Base-by-base conservation (phyloP, 1,140 invertebrate genomes). In the Drosophila kepulauana region DNA sequence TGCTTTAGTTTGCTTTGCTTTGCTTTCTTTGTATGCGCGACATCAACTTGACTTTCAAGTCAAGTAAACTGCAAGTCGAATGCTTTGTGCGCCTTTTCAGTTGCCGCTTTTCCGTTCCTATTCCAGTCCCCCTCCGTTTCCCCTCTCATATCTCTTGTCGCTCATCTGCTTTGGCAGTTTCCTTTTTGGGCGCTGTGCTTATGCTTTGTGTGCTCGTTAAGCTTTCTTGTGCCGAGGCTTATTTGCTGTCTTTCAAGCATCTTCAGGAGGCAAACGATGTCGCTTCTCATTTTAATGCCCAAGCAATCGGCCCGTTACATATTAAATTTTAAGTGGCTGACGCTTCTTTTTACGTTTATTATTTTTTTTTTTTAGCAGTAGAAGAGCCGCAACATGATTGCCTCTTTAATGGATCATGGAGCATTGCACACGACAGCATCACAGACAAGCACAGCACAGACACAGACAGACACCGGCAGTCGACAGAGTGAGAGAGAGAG, bases 261-360 rank as follows among this genome's bases (percentile, higher is more conserved):
- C 28, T 38, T 61, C 16, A 20, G 20, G 4, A 15, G 46, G 8
- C 10, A 25, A 70, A 56, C 76, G 61, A 49, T 65, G 69, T 71
- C 61, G 61, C 66, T 58, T 67, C 63, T 78, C 43, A 64, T 51
- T 74, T 82, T 77, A 82, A 79, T 79, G 73, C 41, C 67, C 67
- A 58, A 64, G 62, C 79, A 79, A 82, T 87, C 77, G 77, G 69
- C 7, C 52, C 77, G 62, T 82, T 75, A 82, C 68, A 81, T 79
- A 88, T 88, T 82, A 82, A 61, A 88, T 80, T 88, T 80, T 72
- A 88, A 88, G 73, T 82, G 77, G 66, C 77, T 69, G 45, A 48
- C 35, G 71, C 48, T 69, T 68, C 8, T 38, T 62, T 63, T 68
- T 25, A 25, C 16, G 48, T 43, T 10, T 10, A 0, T 10, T 35